Evolutionary conservation across 2,113 vertebrate species (phyloP).

Genomic region (Mungos mungo): DNA sequence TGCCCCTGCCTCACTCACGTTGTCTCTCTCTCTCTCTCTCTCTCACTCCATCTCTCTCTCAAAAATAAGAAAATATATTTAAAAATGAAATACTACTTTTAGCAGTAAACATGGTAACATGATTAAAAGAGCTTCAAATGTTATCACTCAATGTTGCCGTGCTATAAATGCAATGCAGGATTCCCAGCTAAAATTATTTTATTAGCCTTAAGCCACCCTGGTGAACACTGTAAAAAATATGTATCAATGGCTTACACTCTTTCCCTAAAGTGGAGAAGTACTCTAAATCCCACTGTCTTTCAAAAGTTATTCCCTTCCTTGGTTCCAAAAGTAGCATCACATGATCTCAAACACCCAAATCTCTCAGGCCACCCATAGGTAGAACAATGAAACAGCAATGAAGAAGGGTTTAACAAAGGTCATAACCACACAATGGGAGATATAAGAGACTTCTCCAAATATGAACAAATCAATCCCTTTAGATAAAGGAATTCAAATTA

Average conservation of each 20-base stretch:
- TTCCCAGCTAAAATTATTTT: neutral
- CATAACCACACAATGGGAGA: neutral
- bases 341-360: neutral
- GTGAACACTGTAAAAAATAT: neutral
- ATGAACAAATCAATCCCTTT: conserved; percentile 44
- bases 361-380: neutral
- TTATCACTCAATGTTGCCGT: neutral
- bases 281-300: neutral
- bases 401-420: neutral
- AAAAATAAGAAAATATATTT: no score
- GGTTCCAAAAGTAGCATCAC: neutral
- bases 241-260: neutral
- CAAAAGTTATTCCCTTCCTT: neutral
- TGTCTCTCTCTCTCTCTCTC: no score
- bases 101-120: neutral
- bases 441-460: neutral
- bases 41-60: no score
- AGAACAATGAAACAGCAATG: neutral
- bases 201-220: neutral
- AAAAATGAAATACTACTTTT: neutral
- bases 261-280: neutral
- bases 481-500: conserved; percentile 26
- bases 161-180: neutral
- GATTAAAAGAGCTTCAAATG: neutral
- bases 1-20: no score